Evolutionary conservation across 2,797 vertebrate species (phyloP), one percentile per base, ranked within the genome.

Genomic region (Chaetophractus vellerosus): DNA sequence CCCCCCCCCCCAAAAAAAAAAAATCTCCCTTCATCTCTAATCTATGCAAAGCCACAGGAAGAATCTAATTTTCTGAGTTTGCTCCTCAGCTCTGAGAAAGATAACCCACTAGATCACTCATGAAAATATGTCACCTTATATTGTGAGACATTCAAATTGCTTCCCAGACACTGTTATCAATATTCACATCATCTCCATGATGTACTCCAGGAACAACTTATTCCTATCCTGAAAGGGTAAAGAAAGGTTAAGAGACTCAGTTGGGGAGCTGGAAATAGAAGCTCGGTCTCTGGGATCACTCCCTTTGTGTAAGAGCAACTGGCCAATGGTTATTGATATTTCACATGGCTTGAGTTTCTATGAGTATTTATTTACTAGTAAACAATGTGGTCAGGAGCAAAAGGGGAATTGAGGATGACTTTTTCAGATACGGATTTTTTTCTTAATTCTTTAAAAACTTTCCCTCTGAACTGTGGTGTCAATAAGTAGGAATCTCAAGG

Each of bases 231-330:
- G 93, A 71, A 89, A 88, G 71, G 57, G 26, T 71, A 92, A 85
- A 92, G n/a, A 83, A 57, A 93, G 91, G 66, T 71, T 91, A 95
- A 72, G 5, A 91, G 33, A 31, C 64, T 94, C 52, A 83, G 76
- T 15, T 76, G 33, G 31, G 33, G 21, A 72, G n/a, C 59, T 55
- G 24, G 41, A 93, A 94, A 88, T 41, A 90, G 33, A 64, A 94
- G 11, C 7, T 84, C 21, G 23, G 0, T 55, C 23, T 78, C 33
- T 41, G 61, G n/a, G n/a, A 72, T 74, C 36, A 48, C 50, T 64
- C 12, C 3, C 71, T 38, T 38, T 38, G 50, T 64, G 6, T 68
- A 88, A 91, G n/a, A 76, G 33, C n/a, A 90, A 84, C 36, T 93
- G 92, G 26, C 36, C 89, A 94, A 76, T 52, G 52, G 18, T 50